phyloP scores from a whole-genome alignment of 1,140 invertebrate species.

The Leptopilina boulardi region DNA sequence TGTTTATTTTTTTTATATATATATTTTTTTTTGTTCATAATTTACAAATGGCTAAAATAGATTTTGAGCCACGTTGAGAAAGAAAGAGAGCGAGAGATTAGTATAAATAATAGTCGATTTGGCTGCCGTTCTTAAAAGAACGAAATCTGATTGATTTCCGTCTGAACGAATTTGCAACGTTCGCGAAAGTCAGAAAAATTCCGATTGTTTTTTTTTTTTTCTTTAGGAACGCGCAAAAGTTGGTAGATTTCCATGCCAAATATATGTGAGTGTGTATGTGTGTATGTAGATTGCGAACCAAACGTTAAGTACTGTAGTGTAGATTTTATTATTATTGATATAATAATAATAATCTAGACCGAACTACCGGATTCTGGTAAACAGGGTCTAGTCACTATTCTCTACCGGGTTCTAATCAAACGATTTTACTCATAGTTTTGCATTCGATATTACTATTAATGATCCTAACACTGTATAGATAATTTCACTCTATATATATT shows the following conservation, averaged over 20 bases:
- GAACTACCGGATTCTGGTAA: slow-evolving; percentile 57
- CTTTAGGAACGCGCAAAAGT: slow-evolving; percentile 60
- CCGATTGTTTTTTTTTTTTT: slow-evolving; percentile 6
- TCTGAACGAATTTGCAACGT: slow-evolving; percentile 20
- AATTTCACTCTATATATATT: background rate
- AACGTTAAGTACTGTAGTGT: slow-evolving; percentile 62
- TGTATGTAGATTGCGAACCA: slow-evolving; percentile 66
- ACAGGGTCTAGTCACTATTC: slow-evolving; percentile 65
- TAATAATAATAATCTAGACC: slow-evolving; percentile 52
- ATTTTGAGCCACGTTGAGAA: too few species aligned
- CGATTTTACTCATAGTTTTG: slow-evolving; percentile 45
- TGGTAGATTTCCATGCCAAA: slow-evolving; percentile 74
- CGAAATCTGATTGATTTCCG: slow-evolving; percentile 18
- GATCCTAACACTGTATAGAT: slow-evolving; percentile 22
- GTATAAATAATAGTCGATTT: background rate
- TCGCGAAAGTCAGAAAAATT: background rate
- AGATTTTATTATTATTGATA: slow-evolving; percentile 50
- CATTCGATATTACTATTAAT: slow-evolving; percentile 42
- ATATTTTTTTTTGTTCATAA: background rate
- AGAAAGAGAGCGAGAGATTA: background rate
- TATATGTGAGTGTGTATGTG: too few species aligned
- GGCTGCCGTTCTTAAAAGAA: slow-evolving; percentile 18
- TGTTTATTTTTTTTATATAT: slow-evolving; percentile 1
- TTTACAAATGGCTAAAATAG: background rate
- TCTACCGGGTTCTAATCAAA: slow-evolving; percentile 46